Percentiles rank a stretch among this genome's conserved stretches.
Evolutionary conservation across 2,113 vertebrate genomes (phyloP).

Genomic region (Galbula dea): DNA sequence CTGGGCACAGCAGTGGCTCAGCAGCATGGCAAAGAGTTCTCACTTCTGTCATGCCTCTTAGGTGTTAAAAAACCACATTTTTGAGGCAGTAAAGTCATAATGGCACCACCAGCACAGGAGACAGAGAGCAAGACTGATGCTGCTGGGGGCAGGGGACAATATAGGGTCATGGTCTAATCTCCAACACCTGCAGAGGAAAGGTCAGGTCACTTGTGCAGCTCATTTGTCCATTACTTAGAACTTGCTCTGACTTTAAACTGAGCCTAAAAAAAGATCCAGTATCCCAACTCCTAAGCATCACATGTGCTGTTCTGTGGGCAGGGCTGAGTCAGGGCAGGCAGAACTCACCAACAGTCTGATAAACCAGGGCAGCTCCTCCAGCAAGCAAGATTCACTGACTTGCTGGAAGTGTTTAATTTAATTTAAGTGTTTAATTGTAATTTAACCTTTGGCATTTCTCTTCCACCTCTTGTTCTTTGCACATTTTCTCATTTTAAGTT

Average conservation of each 20-base stretch:
- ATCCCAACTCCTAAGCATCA: neutral
- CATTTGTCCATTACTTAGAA: neutral
- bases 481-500: neutral
- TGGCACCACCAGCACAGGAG: neutral
- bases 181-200: neutral
- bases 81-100: neutral
- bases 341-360: neutral
- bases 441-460: neutral
- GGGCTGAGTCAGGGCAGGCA: neutral
- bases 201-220: neutral
- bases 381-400: neutral
- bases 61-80: neutral
- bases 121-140: neutral
- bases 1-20: neutral
- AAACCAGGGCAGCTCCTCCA: neutral
- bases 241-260: neutral
- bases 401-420: neutral
- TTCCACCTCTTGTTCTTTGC: neutral
- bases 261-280: neutral
- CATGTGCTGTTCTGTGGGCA: rapidly evolving
- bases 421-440: too few species aligned
- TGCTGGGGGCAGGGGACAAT: neutral
- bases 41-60: neutral
- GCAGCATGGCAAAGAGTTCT: rapidly evolving
- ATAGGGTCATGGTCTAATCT: neutral